These are phyloP conservation scores for Tigriopus californicus DNA, from an alignment of 2,888 invertebrate genomes.

Conservation along the genomic window DNA sequence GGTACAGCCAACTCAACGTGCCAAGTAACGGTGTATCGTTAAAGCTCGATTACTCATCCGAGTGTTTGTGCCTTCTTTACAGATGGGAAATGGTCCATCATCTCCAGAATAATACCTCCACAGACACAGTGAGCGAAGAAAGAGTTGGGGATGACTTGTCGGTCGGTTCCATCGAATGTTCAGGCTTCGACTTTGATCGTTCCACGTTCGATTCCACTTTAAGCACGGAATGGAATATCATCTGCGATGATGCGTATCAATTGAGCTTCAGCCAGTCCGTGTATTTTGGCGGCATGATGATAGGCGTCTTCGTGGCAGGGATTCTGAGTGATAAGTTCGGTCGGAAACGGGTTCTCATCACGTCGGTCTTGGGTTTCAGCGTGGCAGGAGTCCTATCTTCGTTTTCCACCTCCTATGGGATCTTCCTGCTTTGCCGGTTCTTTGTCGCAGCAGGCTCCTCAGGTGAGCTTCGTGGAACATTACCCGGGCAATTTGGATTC, in stretches of 20 bases:
- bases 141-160: no score
- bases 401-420: background rate
- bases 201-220: background rate
- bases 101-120: background rate
- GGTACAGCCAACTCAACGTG: no score
- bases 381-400: background rate
- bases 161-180: background rate
- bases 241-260: constrained; percentile 1
- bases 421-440: background rate
- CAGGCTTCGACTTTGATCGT: background rate
- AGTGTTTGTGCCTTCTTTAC: background rate
- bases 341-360: constrained; percentile 5
- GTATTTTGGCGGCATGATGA: constrained; percentile 2
- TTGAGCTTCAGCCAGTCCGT: background rate
- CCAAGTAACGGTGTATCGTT: no score
- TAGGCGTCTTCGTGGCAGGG: constrained; percentile 3
- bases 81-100: background rate
- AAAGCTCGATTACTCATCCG: no score
- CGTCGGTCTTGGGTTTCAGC: background rate
- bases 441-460: background rate
- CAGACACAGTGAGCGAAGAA: no score
- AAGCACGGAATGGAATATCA: background rate
- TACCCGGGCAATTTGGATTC: no score
- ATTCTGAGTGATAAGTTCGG: constrained; percentile 5
- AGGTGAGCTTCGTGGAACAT: no score